phyloP scores from a whole-genome alignment of 2,888 invertebrate species.

The Heliconius ismenius region DNA sequence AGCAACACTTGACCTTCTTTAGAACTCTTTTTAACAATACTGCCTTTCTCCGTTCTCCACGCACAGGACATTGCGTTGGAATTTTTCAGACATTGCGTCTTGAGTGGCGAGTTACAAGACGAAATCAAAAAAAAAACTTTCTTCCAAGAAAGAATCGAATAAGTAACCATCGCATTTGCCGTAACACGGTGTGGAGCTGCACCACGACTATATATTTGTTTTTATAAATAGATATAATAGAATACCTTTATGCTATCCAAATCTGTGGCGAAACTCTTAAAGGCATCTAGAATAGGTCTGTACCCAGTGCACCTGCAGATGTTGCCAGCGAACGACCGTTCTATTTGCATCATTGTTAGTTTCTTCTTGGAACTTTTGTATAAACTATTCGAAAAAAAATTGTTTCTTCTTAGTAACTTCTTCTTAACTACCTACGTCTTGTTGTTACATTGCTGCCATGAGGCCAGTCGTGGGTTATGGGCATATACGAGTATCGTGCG shows the following conservation, averaged over 20 bases:
- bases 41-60: too few species aligned
- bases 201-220: too few species aligned
- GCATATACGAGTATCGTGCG: too few species aligned
- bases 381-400: conserved; percentile 58
- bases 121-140: background rate
- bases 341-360: conserved; percentile 84
- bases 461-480: too few species aligned
- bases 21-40: too few species aligned
- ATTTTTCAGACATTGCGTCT: too few species aligned
- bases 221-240: background rate
- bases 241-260: conserved; percentile 72
- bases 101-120: too few species aligned
- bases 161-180: background rate
- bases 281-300: conserved; percentile 88
- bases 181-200: background rate
- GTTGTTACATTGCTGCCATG: too few species aligned
- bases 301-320: conserved; percentile 92
- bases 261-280: conserved; percentile 87
- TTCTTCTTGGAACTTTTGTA: conserved; percentile 67
- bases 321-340: conserved; percentile 88
- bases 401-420: too few species aligned
- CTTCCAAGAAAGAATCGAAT: background rate
- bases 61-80: too few species aligned
- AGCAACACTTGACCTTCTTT: too few species aligned
- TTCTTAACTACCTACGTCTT: too few species aligned